These are phyloP conservation scores for Cetoscarus ocellatus DNA, from an alignment of 2,797 vertebrate species.

Conservation along the genomic window DNA sequence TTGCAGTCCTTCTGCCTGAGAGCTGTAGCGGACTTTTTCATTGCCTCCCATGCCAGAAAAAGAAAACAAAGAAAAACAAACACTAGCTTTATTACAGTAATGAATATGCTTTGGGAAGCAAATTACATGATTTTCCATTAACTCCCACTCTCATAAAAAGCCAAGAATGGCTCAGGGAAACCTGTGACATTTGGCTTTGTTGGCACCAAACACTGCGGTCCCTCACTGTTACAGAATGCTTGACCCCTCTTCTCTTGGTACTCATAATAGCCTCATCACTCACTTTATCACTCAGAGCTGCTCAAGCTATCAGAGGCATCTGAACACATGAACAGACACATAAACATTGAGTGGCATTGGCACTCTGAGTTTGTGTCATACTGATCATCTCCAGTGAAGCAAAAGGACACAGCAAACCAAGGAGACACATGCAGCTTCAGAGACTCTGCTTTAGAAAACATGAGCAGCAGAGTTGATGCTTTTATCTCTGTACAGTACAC, in stretches of 20 bases:
- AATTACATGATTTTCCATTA: constrained; percentile 70
- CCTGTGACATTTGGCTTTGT: constrained; percentile 76
- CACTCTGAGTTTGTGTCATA: constrained; percentile 37
- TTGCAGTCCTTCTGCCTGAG: constrained; percentile 30
- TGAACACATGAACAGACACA: constrained; percentile 15
- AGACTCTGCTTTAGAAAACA: constrained; percentile 12
- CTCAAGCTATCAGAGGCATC: constrained; percentile 17
- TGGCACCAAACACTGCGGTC: constrained; percentile 50
- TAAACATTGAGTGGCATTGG: constrained; percentile 35
- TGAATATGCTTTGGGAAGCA: constrained; percentile 73
- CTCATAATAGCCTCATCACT: constrained; percentile 12
- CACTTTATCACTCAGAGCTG: constrained; percentile 5
- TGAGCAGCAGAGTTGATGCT: constrained; percentile 41
- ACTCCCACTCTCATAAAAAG: constrained; percentile 57
- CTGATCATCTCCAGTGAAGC: constrained; percentile 11
- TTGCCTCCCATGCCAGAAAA: constrained; percentile 54
- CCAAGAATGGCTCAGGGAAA: constrained; percentile 74
- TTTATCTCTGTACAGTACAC: constrained; percentile 25
- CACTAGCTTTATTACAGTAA: constrained; percentile 73
- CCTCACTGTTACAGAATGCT: constrained; percentile 26
- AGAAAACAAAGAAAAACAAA: constrained; percentile 72
- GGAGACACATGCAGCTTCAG: constrained; percentile 13
- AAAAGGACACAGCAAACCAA: background rate
- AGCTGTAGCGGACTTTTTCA: constrained; percentile 49
- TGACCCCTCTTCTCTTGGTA: constrained; percentile 46